Evolutionary conservation across 1,140 invertebrate genomes (phyloP), one percentile per base, ranked within the genome.

Genomic region (Armadillidium nasatum): DNA sequence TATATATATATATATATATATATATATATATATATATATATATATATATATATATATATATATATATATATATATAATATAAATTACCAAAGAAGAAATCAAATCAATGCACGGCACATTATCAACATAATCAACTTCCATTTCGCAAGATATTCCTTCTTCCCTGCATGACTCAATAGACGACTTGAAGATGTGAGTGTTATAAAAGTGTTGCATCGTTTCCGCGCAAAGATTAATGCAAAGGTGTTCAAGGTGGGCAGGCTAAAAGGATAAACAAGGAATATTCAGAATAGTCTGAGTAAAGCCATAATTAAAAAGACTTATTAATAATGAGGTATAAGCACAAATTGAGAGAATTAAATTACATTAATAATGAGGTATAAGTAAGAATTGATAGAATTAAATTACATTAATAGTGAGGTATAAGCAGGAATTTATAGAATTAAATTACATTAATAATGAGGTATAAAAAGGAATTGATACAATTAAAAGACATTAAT

Each of bases 141-240:
- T 89, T 82, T 95, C 93, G 83, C 91, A 93, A n/a, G 90, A 88
- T 79, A 97, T 94, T 43, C 94, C 94, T 87, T 97, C 95, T 83
- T 97, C 95, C 74, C 93, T 87, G 83, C 94, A 96, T 66, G 94
- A 94, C 85, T 97, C 94, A 76, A 95, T 93, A 73, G 92, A 93
- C 9, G 93, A 94, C 85, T 96, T 97, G 85, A 97, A 97, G 77
- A 96, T 94, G 84, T 97, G 94, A 45, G 94, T 97, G 84, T 96
- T 97, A 87, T 97, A 97, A 84, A 97, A 97, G 85, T 97, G 94
- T 83, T 97, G 95, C 93, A 97, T 96, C 19, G 95, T 96, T 86
- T 98, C 95, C 0, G 95, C 94, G 85, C 94, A 97, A 67, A 97
- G 85, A 85, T 97, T 97, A 81, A 96, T 95, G 85, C 95, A 97